Base-by-base conservation (phyloP, 2,113 vertebrate species). In the Bambusicola thoracicus region DNA sequence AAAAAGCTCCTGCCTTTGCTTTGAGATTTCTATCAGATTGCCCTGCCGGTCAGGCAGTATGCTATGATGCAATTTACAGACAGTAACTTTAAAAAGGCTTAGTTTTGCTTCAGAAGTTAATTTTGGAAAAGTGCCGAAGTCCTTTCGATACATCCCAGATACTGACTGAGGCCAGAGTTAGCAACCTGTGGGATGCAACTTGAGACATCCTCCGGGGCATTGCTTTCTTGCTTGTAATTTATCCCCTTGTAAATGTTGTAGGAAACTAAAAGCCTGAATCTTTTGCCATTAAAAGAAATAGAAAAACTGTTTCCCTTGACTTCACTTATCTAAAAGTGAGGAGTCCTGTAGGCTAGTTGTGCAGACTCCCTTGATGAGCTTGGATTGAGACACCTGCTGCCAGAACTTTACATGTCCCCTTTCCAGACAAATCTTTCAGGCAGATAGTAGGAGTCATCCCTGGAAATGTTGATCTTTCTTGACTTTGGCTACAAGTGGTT, bases 1-100 rank as follows among this genome's bases (percentile, higher is more conserved):
- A 63, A 94, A 96, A 97, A 96, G 67, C 65, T 77, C 93, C 67
- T 77, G 78, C 65, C 4, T 49, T 43, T 93, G 62, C 84, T 94
- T 85, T 84, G 75, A 96, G 94, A 65, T 83, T 95, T 84, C 67
- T 75, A 30, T 69, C 20, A 86, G 95, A 90, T 70, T 85, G 13
- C 90, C 73, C 46, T 92, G 59, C 40, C 49, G 78, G 72, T 85
- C 63, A 89, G 55, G 61, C 68, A 92, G 77, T 76, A 69, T 70
- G 62, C 32, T 46, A 58, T 13, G 80, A 82, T 58, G 10, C 67
- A 73, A 96, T 34, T 22, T 38, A 61, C 10, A 24, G 79, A 72
- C 14, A 74, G 20, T 34, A 61, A 51, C 19, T 34, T 1, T 1
- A 14, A 74, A 72, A 49, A 36, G 32, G 11, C 69, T 67, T 43